These are phyloP conservation scores for Kryphioiulus occultus DNA, from an alignment of 2,888 invertebrate genomes.

Conservation along the genomic window DNA sequence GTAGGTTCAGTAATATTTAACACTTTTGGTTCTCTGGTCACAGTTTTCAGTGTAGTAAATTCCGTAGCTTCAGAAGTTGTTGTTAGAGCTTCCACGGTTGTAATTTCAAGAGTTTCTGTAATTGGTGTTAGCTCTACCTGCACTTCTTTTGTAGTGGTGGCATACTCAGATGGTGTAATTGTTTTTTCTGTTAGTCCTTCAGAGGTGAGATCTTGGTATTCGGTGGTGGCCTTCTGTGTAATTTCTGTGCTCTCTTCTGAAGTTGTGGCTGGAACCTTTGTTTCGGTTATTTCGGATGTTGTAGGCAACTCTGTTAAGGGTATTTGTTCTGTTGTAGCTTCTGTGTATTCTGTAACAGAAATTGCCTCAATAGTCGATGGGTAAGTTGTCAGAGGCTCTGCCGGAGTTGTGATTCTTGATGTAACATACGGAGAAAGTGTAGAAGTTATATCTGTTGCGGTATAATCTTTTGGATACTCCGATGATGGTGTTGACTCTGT, in stretches of 20 bases:
- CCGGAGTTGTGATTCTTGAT: background rate
- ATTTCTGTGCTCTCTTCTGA: background rate
- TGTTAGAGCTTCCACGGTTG: background rate
- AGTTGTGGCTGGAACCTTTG: background rate
- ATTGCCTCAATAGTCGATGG: background rate
- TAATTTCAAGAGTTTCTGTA: background rate
- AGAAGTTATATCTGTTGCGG: background rate
- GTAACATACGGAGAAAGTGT: background rate
- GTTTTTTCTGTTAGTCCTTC: background rate
- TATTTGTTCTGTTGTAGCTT: conserved; percentile 42
- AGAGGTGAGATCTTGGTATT: background rate
- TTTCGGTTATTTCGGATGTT: background rate
- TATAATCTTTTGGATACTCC: background rate
- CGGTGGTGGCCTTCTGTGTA: background rate
- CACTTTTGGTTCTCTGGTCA: background rate
- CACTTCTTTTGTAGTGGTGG: background rate
- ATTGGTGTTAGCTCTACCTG: background rate
- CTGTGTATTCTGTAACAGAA: background rate
- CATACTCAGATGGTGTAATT: background rate
- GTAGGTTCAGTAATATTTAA: background rate
- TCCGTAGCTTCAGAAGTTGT: conserved; percentile 32
- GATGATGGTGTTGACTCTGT: background rate
- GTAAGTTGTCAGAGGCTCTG: background rate
- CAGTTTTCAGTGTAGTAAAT: background rate
- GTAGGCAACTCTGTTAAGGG: background rate